Conservation (phyloP, 2,113 vertebrate species). For the Epinephelus fuscoguttatus region DNA sequence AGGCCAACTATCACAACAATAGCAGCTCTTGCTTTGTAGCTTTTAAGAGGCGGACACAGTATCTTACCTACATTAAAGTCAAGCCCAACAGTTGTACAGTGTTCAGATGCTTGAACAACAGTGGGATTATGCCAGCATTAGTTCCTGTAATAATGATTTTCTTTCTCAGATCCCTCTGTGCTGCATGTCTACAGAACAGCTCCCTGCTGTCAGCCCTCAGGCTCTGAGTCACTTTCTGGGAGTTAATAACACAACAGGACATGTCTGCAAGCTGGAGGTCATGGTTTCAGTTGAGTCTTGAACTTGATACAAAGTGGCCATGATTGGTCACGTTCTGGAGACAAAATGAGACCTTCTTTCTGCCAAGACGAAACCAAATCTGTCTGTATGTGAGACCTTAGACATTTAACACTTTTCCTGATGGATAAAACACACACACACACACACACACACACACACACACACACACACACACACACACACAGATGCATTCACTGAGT, state of each 20-base stretch:
- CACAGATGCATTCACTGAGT: too few relatives aligned
- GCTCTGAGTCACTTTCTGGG: background rate
- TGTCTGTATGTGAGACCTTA: too few relatives aligned
- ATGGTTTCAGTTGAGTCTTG: too few relatives aligned
- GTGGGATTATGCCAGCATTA: background rate
- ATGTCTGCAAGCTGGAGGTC: background rate
- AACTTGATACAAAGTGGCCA: too few relatives aligned
- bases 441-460: too few relatives aligned
- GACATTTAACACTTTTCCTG: too few relatives aligned
- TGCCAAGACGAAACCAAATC: too few relatives aligned
- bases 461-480: too few relatives aligned
- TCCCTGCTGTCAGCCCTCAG: conserved; percentile 33
- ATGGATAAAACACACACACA: too few relatives aligned
- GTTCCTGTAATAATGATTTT: conserved; percentile 14
- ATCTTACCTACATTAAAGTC: background rate
- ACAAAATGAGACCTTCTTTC: too few relatives aligned
- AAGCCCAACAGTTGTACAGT: background rate
- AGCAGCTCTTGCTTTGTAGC: background rate
- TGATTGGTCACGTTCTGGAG: too few relatives aligned
- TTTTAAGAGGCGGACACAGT: background rate
- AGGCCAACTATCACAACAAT: conserved; percentile 1
- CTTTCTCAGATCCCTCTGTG: conserved; percentile 10
- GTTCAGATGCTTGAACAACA: background rate
- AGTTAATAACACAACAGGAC: conserved; percentile 36
- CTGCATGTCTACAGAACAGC: conserved; percentile 3